Evolutionary conservation across 2,888 invertebrate species (phyloP), one percentile per base, ranked within the genome.

Genomic region (Hypolimnas misippus): DNA sequence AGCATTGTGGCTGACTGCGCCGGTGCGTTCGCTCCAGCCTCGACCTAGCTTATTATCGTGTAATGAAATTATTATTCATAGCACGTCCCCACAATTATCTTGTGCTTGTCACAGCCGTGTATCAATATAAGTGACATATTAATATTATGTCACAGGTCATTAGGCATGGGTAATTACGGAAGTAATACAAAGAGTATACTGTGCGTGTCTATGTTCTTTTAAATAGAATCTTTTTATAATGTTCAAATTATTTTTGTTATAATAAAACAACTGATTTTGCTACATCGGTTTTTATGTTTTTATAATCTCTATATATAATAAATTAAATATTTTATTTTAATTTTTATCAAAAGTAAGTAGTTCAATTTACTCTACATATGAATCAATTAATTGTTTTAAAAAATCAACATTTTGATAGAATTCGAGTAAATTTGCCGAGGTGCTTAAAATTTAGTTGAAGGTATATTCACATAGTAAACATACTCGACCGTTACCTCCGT

Each of bases 1-100:
- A 77, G 74, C 70, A 70, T 69, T 60, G 65, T 67, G 55, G 64
- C 52, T 56, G 54, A 57, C 46, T 57, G 56, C 52, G 55, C 25
- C 59, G 54, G 51, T 35, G 58, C 40, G 44, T 40, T 55, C 60
- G 50, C 29, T 46, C 57, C 38, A 31, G 19, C 14, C 54, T 40
- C 38, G 54, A 53, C 49, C 50, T 59, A 72, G 76, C 76, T 76
- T 76, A 76, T 76, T 76, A 74, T 73, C 70, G 62, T 72, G 67
- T 79, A 76, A 79, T 78, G 69, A 76, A 79, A 82, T 84, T 83
- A 82, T 78, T 85, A 87, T 84, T 83, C 82, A 84, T 76, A 75
- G 75, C 81, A 81, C 79, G 81, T 81, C 73, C 68, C 73, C 67
- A 76, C 74, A 78, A 82, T 83, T 79, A 84, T 81, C 79, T 77